Base-by-base conservation (phyloP, 1,140 invertebrate genomes). In the Drosophila nigromelanica region DNA sequence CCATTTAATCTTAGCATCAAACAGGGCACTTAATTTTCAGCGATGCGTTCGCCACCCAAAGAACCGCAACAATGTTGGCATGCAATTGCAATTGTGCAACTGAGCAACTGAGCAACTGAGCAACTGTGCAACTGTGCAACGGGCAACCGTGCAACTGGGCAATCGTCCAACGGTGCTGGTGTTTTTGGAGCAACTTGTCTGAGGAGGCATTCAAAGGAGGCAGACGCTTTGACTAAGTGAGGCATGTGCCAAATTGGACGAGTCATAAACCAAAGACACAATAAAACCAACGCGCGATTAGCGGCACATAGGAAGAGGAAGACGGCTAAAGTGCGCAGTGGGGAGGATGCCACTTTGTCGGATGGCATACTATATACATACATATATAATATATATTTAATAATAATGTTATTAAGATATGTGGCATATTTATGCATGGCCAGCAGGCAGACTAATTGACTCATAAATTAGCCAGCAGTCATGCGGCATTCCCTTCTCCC, bases 221-320 rank as follows among this genome's bases (percentile, higher is more conserved):
- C 61, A 30, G 42, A 15, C 42, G 42, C 18, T 43, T 43, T 43
- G 42, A 43, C 7, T 18, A 10, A 43, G 42, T 43, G 35, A 47
- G 56, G 66, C 51, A 56, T 69, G 71, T 56, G 51, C 66, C 64
- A 73, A 61, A 60, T 60, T 39, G 73, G 75, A 83, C 81, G 83
- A 67, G 45, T 73, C 85, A 89, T 89, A 83, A 89, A 89, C 63
- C 67, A 78, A 83, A 83, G 76, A 89, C 66, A 89, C 85, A 89
- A 89, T 89, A 83, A 89, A 85, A 78, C 67, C 59, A 73, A 73
- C 63, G 69, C 58, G 18, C 60, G 67, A 27, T 27, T 27, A 27
- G 27, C 27, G 27, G 27, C 27, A 27, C 27, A 27, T 3, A 27
- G 27, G 27, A 27, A 6, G 5, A 27, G 27, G 27, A 27, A 27